phyloP scores from a whole-genome alignment of 1,140 invertebrate genomes.

The Littorina saxatilis region DNA sequence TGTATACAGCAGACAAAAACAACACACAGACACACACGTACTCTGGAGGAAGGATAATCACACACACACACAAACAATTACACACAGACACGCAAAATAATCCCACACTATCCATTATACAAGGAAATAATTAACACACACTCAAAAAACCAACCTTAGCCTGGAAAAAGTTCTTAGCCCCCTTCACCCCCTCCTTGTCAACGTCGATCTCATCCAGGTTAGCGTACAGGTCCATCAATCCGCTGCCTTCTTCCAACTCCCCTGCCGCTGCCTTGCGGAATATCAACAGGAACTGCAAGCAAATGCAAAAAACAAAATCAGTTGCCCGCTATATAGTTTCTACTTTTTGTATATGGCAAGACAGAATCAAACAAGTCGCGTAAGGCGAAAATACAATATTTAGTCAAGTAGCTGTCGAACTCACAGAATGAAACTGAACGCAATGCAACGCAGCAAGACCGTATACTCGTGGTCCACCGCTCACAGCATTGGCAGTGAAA shows the following conservation, averaged over 20 bases:
- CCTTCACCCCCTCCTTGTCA: constrained; percentile 72
- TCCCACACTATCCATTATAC: background rate
- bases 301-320: background rate
- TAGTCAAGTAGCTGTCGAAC: too few species aligned
- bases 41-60: too few species aligned
- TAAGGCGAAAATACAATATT: too few species aligned
- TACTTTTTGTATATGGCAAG: too few species aligned
- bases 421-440: too few species aligned
- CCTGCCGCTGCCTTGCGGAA: constrained; percentile 71
- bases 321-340: too few species aligned
- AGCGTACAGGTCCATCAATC: constrained; percentile 65
- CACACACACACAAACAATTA: background rate
- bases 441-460: too few species aligned
- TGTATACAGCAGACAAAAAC: background rate
- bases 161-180: constrained; percentile 75
- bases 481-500: too few species aligned
- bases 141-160: constrained; percentile 66
- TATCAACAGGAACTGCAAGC: constrained; percentile 70
- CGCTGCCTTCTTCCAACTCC: constrained; percentile 63
- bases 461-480: too few species aligned
- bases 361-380: too few species aligned
- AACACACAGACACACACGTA: too few species aligned
- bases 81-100: background rate
- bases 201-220: constrained; percentile 74
- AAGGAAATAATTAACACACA: background rate